Evolutionary conservation across 2,113 vertebrate genomes (phyloP).

Genomic region (Thamnaconus septentrionalis): DNA sequence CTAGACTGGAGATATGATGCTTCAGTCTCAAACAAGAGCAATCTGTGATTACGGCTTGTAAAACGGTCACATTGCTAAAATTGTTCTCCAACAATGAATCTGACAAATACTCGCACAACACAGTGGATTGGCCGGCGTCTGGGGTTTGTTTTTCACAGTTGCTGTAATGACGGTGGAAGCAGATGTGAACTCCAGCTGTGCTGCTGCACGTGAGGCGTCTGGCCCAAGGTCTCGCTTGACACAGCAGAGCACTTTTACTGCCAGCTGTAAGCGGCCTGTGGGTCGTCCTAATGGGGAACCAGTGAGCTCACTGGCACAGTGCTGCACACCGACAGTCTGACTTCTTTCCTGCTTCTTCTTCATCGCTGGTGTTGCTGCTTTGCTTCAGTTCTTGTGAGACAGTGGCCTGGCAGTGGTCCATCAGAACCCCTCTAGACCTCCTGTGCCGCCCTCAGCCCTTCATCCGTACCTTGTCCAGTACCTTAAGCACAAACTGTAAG

Average conservation of each 20-base stretch:
- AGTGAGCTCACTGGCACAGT: neutral
- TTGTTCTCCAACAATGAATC: conserved; percentile 17
- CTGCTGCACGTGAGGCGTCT: conserved; percentile 44
- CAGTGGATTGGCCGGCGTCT: conserved; percentile 47
- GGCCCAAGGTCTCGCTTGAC: conserved; percentile 36
- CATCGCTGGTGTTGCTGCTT: neutral
- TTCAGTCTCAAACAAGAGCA: too few relatives aligned
- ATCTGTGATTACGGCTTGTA: too few relatives aligned
- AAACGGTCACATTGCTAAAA: neutral
- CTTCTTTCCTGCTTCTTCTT: neutral
- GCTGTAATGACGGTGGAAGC: conserved; percentile 62
- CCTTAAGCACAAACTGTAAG: conserved; percentile 11
- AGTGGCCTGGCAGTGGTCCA: neutral
- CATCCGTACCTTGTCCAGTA: conserved; percentile 3
- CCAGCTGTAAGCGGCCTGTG: conserved; percentile 23
- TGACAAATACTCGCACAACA: conserved; percentile 36
- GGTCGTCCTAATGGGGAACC: conserved; percentile 5
- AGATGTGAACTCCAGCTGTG: conserved; percentile 75
- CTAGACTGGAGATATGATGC: too few relatives aligned
- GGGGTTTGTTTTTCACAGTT: conserved; percentile 77
- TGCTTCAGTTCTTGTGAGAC: neutral
- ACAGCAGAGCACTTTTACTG: conserved; percentile 38
- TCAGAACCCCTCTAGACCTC: neutral
- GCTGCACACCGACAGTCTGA: neutral
- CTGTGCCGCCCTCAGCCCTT: neutral